Evolutionary conservation across 2,797 vertebrate genomes (phyloP).

Genomic region (Malurus splendens): DNA sequence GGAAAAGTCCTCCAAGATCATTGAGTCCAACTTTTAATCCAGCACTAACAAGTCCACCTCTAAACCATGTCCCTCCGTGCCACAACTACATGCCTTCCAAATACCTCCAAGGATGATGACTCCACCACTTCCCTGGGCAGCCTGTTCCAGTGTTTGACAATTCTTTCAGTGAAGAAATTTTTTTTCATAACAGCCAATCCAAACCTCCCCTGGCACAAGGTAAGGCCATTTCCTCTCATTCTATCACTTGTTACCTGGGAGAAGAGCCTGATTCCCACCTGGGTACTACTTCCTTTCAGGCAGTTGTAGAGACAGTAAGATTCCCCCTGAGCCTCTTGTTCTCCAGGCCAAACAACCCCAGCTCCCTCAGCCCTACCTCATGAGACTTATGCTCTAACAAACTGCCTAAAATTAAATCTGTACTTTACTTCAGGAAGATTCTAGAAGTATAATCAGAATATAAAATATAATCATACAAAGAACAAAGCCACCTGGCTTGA

Average conservation of each 20-base stretch:
- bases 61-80: not conserved
- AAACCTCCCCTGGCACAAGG: not conserved
- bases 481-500: not conserved
- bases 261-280: not conserved
- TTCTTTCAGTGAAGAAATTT: not conserved
- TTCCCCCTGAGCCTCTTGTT: not conserved
- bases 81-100: not conserved
- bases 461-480: not conserved
- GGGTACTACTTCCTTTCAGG: not conserved
- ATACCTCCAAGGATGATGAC: not conserved
- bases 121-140: not conserved
- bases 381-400: not conserved
- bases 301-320: accelerated
- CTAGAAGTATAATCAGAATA: not conserved
- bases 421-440: not conserved
- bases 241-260: not conserved
- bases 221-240: not conserved
- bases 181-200: not conserved
- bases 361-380: not conserved
- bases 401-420: not conserved
- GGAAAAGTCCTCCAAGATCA: not conserved
- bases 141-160: not conserved
- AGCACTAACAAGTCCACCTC: not conserved
- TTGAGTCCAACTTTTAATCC: not conserved
- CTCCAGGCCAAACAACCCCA: not conserved